phyloP scores from a whole-genome alignment of 2,113 vertebrate genomes.

The Oryzias javanicus region DNA sequence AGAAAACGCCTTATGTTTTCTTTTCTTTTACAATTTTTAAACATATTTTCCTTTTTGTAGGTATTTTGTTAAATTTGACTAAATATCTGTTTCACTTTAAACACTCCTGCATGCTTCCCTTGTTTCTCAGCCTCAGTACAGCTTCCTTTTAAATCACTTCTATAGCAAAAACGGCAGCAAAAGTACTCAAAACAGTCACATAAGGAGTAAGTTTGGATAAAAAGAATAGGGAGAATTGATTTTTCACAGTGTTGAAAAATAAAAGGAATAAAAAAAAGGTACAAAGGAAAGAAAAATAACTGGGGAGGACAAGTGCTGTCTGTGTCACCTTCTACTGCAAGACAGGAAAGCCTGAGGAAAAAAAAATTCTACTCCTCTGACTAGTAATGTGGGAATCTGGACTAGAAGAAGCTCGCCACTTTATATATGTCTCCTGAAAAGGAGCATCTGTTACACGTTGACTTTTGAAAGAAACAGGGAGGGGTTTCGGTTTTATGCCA shows the following conservation, averaged over 20 bases:
- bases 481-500: conserved; percentile 2
- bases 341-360: neutral
- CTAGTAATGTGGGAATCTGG: conserved; percentile 30
- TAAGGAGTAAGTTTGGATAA: conserved; percentile 4
- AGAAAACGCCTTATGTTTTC: neutral
- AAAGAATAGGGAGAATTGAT: conserved; percentile 3
- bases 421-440: conserved; percentile 37
- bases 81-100: conserved; percentile 5
- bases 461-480: conserved; percentile 20
- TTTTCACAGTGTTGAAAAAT: neutral
- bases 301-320: conserved; percentile 19
- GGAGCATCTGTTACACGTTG: conserved; percentile 56
- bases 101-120: conserved; percentile 19
- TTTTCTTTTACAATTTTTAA: neutral
- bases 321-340: conserved; percentile 24
- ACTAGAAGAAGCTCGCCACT: conserved; percentile 24
- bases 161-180: conserved; percentile 5
- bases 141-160: conserved; percentile 12
- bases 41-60: neutral
- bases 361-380: conserved; percentile 17
- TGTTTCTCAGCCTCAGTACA: conserved; percentile 16
- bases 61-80: conserved; percentile 13
- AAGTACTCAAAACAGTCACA: conserved; percentile 20
- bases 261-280: neutral
- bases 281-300: conserved; percentile 9